Conservation (phyloP, 2,888 invertebrate genomes). For the Lasioglossum malachurum region DNA sequence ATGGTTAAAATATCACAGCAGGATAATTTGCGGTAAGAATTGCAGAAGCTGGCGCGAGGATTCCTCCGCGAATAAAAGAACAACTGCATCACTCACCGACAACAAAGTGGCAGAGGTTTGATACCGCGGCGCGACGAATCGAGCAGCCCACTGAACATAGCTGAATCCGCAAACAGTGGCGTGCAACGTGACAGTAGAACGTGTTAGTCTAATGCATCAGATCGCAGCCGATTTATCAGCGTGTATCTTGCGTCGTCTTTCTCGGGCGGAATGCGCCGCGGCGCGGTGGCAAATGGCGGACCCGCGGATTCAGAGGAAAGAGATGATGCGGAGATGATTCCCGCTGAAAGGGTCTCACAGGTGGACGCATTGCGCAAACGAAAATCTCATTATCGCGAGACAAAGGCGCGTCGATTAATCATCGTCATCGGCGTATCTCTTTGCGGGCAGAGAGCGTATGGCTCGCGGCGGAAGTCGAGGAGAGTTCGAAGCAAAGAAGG, state of each 20-base stretch:
- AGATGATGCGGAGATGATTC: slow-evolving; percentile 14
- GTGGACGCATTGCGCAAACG: slow-evolving; percentile 75
- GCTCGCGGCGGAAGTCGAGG: slow-evolving; percentile 71
- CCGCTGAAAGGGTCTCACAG: slow-evolving; percentile 61
- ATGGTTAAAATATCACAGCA: not conserved
- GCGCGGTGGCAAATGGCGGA: slow-evolving; percentile 16
- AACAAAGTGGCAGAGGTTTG: not conserved
- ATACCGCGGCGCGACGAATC: not conserved
- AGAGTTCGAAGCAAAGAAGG: slow-evolving; percentile 29
- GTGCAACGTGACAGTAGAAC: not conserved
- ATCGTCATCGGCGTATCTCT: slow-evolving; percentile 72
- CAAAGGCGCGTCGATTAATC: slow-evolving; percentile 81
- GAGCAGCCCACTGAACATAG: not conserved
- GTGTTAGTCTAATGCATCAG: not conserved
- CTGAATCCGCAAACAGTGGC: not conserved
- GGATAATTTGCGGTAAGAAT: not conserved
- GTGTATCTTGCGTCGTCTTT: not conserved
- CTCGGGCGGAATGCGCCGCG: not conserved
- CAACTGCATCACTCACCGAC: not conserved
- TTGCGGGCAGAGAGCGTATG: slow-evolving; percentile 62
- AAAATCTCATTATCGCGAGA: slow-evolving; percentile 82
- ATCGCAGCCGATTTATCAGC: not conserved
- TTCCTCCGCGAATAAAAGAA: not conserved
- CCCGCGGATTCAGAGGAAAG: slow-evolving; percentile 23
- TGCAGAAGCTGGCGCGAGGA: not conserved